Evolutionary conservation across 1,140 invertebrate species (phyloP).

Genomic region (Dysdera silvatica): DNA sequence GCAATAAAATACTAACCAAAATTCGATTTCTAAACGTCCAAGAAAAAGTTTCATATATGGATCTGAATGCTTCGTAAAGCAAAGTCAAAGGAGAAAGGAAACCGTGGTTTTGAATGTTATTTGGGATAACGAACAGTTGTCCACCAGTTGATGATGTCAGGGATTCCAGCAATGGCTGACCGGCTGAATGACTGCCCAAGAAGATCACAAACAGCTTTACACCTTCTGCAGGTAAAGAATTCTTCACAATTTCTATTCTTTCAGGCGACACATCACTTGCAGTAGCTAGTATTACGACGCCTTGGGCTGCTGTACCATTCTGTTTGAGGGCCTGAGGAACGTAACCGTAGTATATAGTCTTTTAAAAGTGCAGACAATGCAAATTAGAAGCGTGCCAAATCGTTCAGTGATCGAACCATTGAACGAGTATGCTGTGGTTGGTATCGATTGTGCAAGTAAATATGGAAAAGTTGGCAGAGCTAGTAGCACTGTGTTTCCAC

Average conservation of each 20-base stretch:
- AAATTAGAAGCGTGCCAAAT: no score
- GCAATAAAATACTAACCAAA: conserved; percentile 5
- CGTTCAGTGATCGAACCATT: no score
- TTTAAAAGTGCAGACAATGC: no score
- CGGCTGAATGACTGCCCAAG: neutral
- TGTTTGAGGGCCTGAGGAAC: no score
- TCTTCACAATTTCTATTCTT: neutral
- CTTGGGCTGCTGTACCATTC: no score
- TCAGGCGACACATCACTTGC: conserved; percentile 6
- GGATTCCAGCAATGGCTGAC: conserved; percentile 1
- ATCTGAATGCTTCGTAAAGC: conserved; percentile 21
- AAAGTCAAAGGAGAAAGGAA: neutral
- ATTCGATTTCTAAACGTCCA: conserved; percentile 19
- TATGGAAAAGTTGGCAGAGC: no score
- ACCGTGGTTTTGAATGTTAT: neutral
- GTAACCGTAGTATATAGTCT: no score
- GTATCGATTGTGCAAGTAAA: no score
- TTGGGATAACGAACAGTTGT: conserved; percentile 7
- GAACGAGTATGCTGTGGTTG: no score
- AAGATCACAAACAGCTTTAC: neutral
- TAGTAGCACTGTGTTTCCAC: no score
- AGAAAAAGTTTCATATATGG: conserved; percentile 13
- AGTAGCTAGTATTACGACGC: conserved; percentile 2
- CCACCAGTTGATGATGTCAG: neutral
- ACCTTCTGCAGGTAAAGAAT: neutral